Evolutionary conservation across 1,140 invertebrate species (phyloP).

Genomic region (Brachionus manjavacas): DNA sequence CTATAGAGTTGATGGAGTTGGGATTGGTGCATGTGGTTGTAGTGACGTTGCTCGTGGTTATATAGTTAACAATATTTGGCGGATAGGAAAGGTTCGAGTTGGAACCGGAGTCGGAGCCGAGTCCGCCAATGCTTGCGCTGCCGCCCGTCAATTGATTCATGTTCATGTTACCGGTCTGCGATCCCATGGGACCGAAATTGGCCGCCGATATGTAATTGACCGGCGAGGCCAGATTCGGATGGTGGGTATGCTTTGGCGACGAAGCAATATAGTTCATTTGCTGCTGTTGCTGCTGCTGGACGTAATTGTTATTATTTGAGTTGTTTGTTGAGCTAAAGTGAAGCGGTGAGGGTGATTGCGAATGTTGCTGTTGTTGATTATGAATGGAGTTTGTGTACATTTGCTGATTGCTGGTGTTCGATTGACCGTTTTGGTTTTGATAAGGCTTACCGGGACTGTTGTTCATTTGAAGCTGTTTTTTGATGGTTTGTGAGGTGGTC

Average conservation of each 20-base stretch:
- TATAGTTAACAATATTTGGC: constrained; percentile 21
- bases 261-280: constrained; percentile 4
- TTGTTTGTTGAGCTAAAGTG: constrained; percentile 35
- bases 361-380: constrained; percentile 21
- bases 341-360: constrained; percentile 28
- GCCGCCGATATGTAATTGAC: constrained; percentile 28
- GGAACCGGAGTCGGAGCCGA: constrained; percentile 27
- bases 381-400: neutral
- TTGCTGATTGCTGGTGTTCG: constrained; percentile 4
- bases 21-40: neutral
- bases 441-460: constrained; percentile 28
- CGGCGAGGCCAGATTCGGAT: constrained; percentile 17
- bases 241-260: constrained; percentile 18
- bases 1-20: neutral
- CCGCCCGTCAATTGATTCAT: neutral
- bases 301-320: neutral
- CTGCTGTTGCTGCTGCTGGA: constrained; percentile 11
- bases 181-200: neutral
- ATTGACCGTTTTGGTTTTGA: neutral
- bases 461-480: constrained; percentile 37
- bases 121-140: neutral
- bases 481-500: neutral
- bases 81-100: constrained; percentile 40
- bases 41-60: constrained; percentile 1
- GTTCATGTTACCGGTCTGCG: neutral